These are phyloP conservation scores for Drosophila obscura DNA, from an alignment of 1,140 invertebrate species.

Conservation along the genomic window DNA sequence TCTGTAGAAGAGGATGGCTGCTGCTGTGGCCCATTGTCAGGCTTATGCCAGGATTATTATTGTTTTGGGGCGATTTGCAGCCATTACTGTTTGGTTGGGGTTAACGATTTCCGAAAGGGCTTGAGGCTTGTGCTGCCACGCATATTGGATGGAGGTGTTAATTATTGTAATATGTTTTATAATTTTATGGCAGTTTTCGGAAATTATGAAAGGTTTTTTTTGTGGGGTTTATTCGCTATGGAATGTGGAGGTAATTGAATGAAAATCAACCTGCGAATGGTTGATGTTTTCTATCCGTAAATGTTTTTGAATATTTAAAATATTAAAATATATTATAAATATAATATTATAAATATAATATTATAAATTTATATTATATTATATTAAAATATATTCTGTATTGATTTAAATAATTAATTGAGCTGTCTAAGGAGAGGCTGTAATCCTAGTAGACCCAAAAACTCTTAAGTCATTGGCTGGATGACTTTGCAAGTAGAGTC, in stretches of 20 bases:
- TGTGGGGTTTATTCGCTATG: no score
- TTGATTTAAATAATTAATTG: neutral
- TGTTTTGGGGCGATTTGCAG: slow-evolving; percentile 60
- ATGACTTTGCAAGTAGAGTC: no score
- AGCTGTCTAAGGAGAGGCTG: no score
- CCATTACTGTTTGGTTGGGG: slow-evolving; percentile 45
- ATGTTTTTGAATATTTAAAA: slow-evolving; percentile 6
- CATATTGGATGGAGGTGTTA: slow-evolving; percentile 46
- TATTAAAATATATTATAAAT: slow-evolving; percentile 1
- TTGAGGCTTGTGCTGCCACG: neutral
- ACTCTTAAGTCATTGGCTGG: no score
- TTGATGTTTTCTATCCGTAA: neutral
- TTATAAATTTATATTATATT: no score
- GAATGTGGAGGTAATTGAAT: no score
- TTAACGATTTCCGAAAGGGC: slow-evolving; percentile 7
- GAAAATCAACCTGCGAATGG: no score
- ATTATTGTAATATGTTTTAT: slow-evolving; percentile 64
- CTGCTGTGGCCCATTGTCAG: slow-evolving; percentile 31
- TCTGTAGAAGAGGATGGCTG: slow-evolving; percentile 14
- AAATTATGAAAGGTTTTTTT: neutral
- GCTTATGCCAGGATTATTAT: slow-evolving; percentile 72
- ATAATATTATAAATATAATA: no score
- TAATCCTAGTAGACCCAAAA: no score
- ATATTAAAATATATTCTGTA: neutral
- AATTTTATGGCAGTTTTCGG: slow-evolving; percentile 27